Percentiles rank a stretch among this genome's conserved stretches.
Conservation (phyloP, 2,797 vertebrate species). For the Takifugu ocellatus region DNA sequence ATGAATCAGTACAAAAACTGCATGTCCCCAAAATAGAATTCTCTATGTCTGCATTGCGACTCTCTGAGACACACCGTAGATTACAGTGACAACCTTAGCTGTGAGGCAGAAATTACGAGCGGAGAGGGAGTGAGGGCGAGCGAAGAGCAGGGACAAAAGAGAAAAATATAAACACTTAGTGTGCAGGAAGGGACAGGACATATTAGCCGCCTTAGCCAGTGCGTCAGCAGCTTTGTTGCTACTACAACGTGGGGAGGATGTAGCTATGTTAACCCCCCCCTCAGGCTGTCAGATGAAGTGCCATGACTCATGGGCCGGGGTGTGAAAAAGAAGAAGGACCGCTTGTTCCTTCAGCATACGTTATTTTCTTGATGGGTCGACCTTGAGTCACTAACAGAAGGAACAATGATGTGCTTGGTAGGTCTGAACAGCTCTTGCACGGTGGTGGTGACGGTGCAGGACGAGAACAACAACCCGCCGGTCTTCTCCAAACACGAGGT, state of each 20-base stretch:
- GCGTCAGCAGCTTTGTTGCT: slow-evolving; percentile 9
- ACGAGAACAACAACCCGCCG: slow-evolving; percentile 81
- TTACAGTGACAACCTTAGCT: not conserved
- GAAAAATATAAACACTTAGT: slow-evolving; percentile 1
- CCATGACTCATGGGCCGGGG: slow-evolving; percentile 52
- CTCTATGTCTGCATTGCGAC: not conserved
- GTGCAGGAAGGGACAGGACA: not conserved
- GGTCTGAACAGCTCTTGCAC: slow-evolving; percentile 81
- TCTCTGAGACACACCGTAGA: not conserved
- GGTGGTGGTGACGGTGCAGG: slow-evolving; percentile 68
- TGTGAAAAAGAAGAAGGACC: slow-evolving; percentile 41
- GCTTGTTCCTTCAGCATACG: slow-evolving; percentile 40
- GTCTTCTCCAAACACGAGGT: slow-evolving; percentile 81
- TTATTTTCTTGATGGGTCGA: slow-evolving; percentile 42
- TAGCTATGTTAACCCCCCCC: slow-evolving; percentile 17
- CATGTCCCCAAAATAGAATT: not conserved
- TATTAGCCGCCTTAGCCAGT: slow-evolving; percentile 5
- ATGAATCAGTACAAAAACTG: not conserved
- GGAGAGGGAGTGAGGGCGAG: not conserved
- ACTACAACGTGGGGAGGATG: not conserved
- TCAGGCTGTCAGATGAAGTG: slow-evolving; percentile 38
- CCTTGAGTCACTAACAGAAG: slow-evolving; percentile 64
- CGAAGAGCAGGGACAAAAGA: not conserved
- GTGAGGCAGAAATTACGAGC: not conserved
- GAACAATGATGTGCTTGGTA: slow-evolving; percentile 60